These are phyloP conservation scores for Iguana delicatissima DNA, from an alignment of 2,797 vertebrate species.

Conservation along the genomic window DNA sequence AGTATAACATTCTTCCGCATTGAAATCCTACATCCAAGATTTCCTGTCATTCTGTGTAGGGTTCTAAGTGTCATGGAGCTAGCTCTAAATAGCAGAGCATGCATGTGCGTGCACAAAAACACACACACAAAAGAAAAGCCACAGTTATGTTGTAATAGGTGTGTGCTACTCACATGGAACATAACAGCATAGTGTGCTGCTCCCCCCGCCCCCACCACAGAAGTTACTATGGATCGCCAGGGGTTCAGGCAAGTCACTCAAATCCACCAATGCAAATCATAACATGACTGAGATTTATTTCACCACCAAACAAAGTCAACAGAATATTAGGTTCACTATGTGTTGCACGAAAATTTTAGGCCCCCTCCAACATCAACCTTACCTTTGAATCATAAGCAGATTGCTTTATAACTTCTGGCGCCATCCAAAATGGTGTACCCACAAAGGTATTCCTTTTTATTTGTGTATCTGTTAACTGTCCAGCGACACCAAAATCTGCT, in stretches of 20 bases:
- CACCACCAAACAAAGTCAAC: conserved; percentile 6
- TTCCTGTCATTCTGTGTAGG: not conserved
- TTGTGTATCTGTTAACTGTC: conserved; percentile 97
- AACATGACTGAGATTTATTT: not conserved
- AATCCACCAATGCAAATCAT: not conserved
- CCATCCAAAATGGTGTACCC: conserved; percentile 99
- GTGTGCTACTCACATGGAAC: not conserved
- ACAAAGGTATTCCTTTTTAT: conserved; percentile 99
- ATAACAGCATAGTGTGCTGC: not conserved
- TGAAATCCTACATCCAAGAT: not conserved
- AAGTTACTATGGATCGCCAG: not conserved
- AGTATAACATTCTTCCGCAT: too few species aligned
- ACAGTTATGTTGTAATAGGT: not conserved
- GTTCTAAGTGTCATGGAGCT: not conserved
- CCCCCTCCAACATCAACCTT: conserved; percentile 44
- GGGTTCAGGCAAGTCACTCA: not conserved
- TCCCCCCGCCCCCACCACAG: not conserved
- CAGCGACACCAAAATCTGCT: conserved; percentile 97
- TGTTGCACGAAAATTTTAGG: not conserved
- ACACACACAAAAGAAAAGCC: not conserved
- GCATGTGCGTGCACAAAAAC: not conserved
- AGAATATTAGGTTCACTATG: not conserved
- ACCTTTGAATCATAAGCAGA: conserved; percentile 98
- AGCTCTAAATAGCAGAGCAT: not conserved
- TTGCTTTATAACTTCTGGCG: conserved; percentile 98